Percentiles rank a stretch among this genome's conserved stretches.
These are phyloP conservation scores for Isurus oxyrinchus DNA, from an alignment of 2,113 vertebrate genomes.

Conservation along the genomic window DNA sequence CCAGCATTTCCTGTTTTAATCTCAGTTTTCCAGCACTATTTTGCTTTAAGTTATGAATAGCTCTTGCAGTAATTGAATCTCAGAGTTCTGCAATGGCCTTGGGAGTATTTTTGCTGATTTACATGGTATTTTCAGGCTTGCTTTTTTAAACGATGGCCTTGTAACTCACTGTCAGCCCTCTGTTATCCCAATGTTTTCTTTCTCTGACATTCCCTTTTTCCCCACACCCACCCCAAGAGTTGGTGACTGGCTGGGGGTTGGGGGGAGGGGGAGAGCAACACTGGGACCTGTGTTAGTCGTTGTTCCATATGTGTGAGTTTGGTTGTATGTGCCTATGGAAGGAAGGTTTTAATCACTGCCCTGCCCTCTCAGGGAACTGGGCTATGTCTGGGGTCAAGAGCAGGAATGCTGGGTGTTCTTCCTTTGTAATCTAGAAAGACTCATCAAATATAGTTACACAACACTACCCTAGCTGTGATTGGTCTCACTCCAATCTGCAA, in stretches of 20 bases:
- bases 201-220: not conserved
- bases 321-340: not conserved
- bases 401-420: not conserved
- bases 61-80: not conserved
- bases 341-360: not conserved
- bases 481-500: not conserved
- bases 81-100: not conserved
- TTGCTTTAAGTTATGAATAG: too few species aligned
- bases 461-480: not conserved
- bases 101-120: not conserved
- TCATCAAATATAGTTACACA: not conserved
- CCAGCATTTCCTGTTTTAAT: too few species aligned
- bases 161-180: not conserved
- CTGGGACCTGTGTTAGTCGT: too few species aligned
- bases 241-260: not conserved
- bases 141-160: not conserved
- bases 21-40: too few species aligned
- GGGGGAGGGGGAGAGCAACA: not conserved
- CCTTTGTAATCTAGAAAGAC: not conserved
- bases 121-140: not conserved
- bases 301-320: too few species aligned
- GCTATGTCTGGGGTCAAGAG: not conserved
- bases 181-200: not conserved
- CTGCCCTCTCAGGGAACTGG: not conserved
- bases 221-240: not conserved